Evolutionary conservation across 2,113 vertebrate genomes (phyloP), one percentile per base, ranked within the genome.

Genomic region (Paramisgurnus dabryanus): DNA sequence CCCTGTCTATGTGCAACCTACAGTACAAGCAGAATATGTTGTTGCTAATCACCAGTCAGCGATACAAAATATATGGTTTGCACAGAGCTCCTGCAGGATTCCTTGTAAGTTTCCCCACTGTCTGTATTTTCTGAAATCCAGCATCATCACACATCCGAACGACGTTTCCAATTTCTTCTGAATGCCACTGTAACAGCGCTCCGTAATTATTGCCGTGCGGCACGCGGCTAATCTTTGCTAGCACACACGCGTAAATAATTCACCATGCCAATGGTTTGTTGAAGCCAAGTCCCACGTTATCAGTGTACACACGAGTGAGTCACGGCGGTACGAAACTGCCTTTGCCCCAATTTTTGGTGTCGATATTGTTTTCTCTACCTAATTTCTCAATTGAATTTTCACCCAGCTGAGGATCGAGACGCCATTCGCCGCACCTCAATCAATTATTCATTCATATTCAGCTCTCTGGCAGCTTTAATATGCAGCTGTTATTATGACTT

Each of bases 161-260:
- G 41, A 71, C 55, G 67, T 78, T 78, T 69, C 72, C 77, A 65
- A 13, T 53, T 66, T 85, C 67, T 72, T 73, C 61, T 80, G 77
- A 80, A 68, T 65, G 77, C 66, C 82, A 74, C 67, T 80, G 84
- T 82, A 80, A 80, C 55, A 50, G 60, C 61, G 67, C 71, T 77
- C 72, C 67, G 43, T 76, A 85, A 82, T 85, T 82, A 79, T 61
- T 74, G 57, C 68, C 65, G 49, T 40, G 73, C 72, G 60, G 80
- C 57, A 61, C 34, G 2, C 15, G 7, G 70, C 43, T 69, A 58
- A 74, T 80, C 67, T 67, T 27, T 58, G 70, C 57, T 66, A 73
- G 77, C 49, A 78, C 73, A 67, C 61, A n/a, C 10, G 2, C 50
- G 34, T 84, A 84, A 80, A 86, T 86, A 82, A 86, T 82, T 86